These are phyloP conservation scores for Anastrepha obliqua DNA, from an alignment of 1,140 invertebrate genomes.

Conservation along the genomic window DNA sequence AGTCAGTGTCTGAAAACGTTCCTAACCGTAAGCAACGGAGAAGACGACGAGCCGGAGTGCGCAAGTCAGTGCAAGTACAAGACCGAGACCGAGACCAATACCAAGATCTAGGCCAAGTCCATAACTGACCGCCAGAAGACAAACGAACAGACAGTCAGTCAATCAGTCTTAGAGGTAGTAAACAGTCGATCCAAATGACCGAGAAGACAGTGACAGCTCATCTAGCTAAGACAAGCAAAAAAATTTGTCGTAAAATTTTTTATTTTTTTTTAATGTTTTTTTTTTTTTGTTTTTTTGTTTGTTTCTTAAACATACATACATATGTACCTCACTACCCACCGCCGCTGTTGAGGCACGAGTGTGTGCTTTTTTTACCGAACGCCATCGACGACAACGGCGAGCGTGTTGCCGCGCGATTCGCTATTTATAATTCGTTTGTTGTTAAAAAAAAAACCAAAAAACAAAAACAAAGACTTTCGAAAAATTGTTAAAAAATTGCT, in stretches of 20 bases:
- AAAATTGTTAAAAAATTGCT: not conserved
- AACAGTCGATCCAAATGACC: not conserved
- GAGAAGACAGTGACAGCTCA: not conserved
- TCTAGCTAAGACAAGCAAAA: not conserved
- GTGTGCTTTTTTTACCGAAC: conserved; percentile 32
- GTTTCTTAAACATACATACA: not conserved
- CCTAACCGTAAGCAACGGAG: conserved; percentile 66
- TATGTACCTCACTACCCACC: conserved; percentile 1
- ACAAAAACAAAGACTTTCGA: not conserved
- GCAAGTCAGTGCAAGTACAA: conserved; percentile 51
- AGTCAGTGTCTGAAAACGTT: conserved; percentile 68
- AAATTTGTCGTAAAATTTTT: not conserved
- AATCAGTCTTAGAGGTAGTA: not conserved
- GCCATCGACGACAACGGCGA: conserved; percentile 19
- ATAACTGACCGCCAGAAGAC: not conserved
- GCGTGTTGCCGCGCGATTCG: not conserved
- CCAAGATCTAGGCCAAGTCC: not conserved
- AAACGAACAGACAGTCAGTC: not conserved
- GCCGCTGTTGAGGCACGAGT: conserved; percentile 6
- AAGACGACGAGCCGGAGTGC: conserved; percentile 41
- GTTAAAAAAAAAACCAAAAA: not conserved
- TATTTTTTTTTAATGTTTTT: not conserved
- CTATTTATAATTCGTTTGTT: conserved; percentile 48
- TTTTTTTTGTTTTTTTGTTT: not conserved
- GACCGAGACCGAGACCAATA: conserved; percentile 32